Evolutionary conservation across 2,888 invertebrate genomes (phyloP).

Genomic region (Synergus umbraculus): DNA sequence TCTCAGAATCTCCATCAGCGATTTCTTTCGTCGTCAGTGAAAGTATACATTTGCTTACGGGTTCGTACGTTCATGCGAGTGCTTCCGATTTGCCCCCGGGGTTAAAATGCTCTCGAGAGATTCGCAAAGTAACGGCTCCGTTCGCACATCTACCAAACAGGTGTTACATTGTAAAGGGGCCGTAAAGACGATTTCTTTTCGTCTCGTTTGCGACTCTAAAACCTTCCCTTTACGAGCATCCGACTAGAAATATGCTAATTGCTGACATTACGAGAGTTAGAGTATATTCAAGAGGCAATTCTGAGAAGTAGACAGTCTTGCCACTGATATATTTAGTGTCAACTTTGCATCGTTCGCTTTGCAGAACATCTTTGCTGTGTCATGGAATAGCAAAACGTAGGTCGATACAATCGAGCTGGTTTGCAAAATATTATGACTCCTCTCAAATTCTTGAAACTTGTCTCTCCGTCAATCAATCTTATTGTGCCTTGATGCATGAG

Average conservation of each 20-base stretch:
- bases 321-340: conserved; percentile 7
- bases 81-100: conserved; percentile 48
- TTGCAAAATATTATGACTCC: conserved; percentile 13
- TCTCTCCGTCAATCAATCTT: not conserved
- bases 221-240: not conserved
- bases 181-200: conserved; percentile 40
- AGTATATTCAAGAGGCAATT: conserved; percentile 36
- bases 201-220: not conserved
- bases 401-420: conserved; percentile 23
- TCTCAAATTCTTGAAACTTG: not conserved
- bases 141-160: conserved; percentile 15
- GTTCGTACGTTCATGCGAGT: conserved; percentile 16
- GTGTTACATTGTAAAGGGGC: conserved; percentile 34
- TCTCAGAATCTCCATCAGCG: conserved; percentile 47
- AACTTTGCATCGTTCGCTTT: conserved; percentile 12
- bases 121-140: conserved; percentile 5
- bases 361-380: conserved; percentile 20
- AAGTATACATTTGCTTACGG: conserved; percentile 58
- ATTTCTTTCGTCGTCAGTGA: conserved; percentile 63
- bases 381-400: conserved; percentile 14
- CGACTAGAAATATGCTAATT: conserved; percentile 15
- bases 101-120: conserved; percentile 21
- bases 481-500: not conserved
- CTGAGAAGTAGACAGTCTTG: conserved; percentile 13
- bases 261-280: conserved; percentile 22